These are phyloP conservation scores for Cryptophagus acutangulus DNA, from an alignment of 2,888 invertebrate species.

Conservation along the genomic window DNA sequence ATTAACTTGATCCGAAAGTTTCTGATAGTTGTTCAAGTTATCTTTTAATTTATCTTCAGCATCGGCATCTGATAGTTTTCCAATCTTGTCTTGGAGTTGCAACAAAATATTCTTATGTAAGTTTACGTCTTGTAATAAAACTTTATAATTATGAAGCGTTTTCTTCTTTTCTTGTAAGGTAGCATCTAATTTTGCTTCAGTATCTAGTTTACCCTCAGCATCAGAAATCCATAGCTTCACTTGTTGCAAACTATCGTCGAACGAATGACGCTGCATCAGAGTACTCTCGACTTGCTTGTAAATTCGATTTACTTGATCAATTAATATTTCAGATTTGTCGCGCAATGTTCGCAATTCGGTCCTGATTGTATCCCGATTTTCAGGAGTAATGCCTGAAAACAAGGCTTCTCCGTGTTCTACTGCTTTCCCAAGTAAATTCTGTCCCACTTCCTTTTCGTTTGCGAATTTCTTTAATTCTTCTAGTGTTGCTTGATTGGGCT, in stretches of 20 bases:
- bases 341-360: constrained; percentile 75
- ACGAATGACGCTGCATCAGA: constrained; percentile 84
- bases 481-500: constrained; percentile 71
- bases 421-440: constrained; percentile 69
- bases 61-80: constrained; percentile 73
- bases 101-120: constrained; percentile 80
- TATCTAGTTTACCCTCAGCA: constrained; percentile 67
- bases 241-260: constrained; percentile 88
- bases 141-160: constrained; percentile 74
- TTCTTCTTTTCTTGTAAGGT: constrained; percentile 85
- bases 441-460: constrained; percentile 74
- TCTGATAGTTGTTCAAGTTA: constrained; percentile 68
- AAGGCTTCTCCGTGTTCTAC: constrained; percentile 84
- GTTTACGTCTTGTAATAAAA: constrained; percentile 77
- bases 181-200: constrained; percentile 67
- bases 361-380: constrained; percentile 80
- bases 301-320: constrained; percentile 77
- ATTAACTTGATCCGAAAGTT: constrained; percentile 62
- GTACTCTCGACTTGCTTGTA: constrained; percentile 85
- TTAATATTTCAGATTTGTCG: constrained; percentile 76
- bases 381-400: constrained; percentile 75
- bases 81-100: constrained; percentile 78
- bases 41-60: constrained; percentile 68
- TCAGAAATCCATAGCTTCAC: constrained; percentile 83
- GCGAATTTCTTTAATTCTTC: constrained; percentile 70